Evolutionary conservation across 2,113 vertebrate genomes (phyloP), one percentile per base, ranked within the genome.

Genomic region (Xiphophorus couchianus): DNA sequence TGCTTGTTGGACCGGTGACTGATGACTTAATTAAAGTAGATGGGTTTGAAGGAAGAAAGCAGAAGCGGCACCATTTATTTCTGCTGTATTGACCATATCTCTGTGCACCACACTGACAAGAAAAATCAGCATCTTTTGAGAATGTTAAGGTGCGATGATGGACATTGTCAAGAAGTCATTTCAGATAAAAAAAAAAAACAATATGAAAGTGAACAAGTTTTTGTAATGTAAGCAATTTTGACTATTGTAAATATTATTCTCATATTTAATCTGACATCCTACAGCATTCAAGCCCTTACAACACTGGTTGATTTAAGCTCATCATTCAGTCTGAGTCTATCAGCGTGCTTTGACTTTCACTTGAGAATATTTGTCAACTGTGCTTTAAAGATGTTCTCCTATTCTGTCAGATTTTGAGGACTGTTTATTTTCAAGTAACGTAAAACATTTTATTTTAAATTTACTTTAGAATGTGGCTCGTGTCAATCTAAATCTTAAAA

Each of bases 21-120:
- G 91, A 94, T 88, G 83, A 90, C 83, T 91, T 91, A 91, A 93
- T 94, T 93, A 93, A 90, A 83, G 77, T 78, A 62, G 88, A 87
- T 84, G 77, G 77, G 69, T 84, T 86, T 74, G 70, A 85, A 84
- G 74, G 86, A 75, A 85, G 79, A 87, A 90, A 81, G 79, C 78
- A 76, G 74, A 90, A 81, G 78, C 44, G n/a, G 78, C 87, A 83
- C 76, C 77, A 88, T 88, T 90, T 86, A 88, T 93, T 87, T 83
- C 85, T 85, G 77, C 78, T 81, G 71, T 88, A 90, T 90, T 89
- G 87, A 89, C 82, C 67, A 77, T 78, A 88, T 82, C 86, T 82
- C 84, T 66, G n/a, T 65, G 64, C 86, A 86, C 87, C 86, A 87
- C 83, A 80, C 76, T 68, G 76, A 80, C 73, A 71, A 81, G 75